phyloP scores from a whole-genome alignment of 2,113 vertebrate species.

The Chinchilla lanigera region DNA sequence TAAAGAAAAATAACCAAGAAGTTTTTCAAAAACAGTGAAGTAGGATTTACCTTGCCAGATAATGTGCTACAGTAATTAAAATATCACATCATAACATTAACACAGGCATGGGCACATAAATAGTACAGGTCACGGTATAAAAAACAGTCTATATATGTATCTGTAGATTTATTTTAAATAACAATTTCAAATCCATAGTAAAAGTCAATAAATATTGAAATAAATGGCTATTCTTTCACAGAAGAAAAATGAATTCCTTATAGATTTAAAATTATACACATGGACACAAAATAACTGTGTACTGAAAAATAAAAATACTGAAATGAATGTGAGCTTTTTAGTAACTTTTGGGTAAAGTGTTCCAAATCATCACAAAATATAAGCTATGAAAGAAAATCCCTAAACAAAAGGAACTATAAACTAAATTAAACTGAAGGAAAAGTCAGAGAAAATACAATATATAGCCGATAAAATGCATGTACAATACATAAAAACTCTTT shows the following conservation, averaged over 20 bases:
- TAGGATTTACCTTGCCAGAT: background rate
- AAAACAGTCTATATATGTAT: background rate
- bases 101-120: background rate
- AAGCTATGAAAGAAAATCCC: background rate
- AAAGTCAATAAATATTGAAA: background rate
- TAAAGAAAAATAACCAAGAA: conserved; percentile 45
- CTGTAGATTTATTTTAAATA: background rate
- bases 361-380: background rate
- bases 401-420: conserved; percentile 3
- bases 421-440: conserved; percentile 31
- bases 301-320: background rate
- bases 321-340: background rate
- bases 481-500: background rate
- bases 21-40: background rate
- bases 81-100: background rate
- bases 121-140: background rate
- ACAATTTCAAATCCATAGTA: background rate
- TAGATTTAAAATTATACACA: background rate
- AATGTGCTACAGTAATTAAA: background rate
- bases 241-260: conserved; percentile 43
- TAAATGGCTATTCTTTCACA: background rate
- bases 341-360: background rate
- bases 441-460: background rate
- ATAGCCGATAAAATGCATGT: background rate
- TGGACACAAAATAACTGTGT: background rate